Evolutionary conservation across 2,113 vertebrate species (phyloP).

Genomic region (Actenoides lindsayi): DNA sequence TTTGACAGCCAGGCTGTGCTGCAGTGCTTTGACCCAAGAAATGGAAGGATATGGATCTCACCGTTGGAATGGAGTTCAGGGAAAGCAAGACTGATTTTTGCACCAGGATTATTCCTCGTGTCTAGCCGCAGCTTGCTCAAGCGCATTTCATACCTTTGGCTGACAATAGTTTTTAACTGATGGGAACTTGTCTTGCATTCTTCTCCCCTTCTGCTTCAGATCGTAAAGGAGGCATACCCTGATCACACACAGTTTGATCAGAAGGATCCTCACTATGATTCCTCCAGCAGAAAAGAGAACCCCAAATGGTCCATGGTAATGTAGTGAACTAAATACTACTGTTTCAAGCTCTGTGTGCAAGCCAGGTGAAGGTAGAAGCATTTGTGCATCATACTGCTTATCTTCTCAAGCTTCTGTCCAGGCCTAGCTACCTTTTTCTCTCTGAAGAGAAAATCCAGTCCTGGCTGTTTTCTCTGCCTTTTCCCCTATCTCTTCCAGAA

Average conservation of each 20-base stretch:
- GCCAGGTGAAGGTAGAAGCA: not conserved
- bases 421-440: not conserved
- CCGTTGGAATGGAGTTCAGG: not conserved
- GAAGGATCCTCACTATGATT: conserved; percentile 88
- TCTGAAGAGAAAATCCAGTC: not conserved
- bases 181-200: not conserved
- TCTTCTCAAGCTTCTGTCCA: not conserved
- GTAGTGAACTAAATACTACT: not conserved
- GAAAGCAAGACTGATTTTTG: not conserved
- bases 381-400: not conserved
- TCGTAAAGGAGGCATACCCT: conserved; percentile 92
- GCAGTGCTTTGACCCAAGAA: not conserved
- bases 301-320: conserved; percentile 97
- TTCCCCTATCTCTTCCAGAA: not conserved
- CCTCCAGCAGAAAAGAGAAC: conserved; percentile 87
- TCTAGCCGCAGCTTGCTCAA: not conserved
- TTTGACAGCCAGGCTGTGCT: not conserved
- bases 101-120: not conserved
- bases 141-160: not conserved
- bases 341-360: not conserved
- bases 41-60: not conserved
- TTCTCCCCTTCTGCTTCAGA: conserved; percentile 72
- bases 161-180: not conserved
- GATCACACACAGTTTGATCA: conserved; percentile 98
- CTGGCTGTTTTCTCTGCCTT: not conserved